Evolutionary conservation across 2,888 invertebrate species (phyloP).

Genomic region (Drosophila picticornis): DNA sequence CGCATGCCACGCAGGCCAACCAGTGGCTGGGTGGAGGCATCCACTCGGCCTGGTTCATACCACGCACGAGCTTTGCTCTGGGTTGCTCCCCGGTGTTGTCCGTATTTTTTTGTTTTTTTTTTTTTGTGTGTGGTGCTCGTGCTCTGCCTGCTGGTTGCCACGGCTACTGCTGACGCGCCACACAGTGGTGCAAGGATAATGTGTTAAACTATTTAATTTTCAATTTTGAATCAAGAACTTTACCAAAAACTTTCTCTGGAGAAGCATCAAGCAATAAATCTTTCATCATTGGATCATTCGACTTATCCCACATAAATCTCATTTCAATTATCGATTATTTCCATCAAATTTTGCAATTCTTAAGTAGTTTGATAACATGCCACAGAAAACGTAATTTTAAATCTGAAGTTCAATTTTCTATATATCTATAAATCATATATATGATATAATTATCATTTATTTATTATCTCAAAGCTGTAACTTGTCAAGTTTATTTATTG

Average conservation of each 20-base stretch:
- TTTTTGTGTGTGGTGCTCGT: conserved; percentile 7
- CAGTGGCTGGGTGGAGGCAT: conserved; percentile 1
- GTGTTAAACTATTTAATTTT: neutral
- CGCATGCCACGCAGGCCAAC: conserved; percentile 33
- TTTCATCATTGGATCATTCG: neutral
- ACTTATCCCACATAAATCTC: neutral
- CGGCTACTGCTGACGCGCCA: neutral
- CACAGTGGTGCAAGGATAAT: conserved; percentile 33
- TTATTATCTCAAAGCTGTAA: too few species aligned
- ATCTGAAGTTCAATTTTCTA: too few species aligned
- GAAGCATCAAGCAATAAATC: too few species aligned
- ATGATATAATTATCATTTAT: too few species aligned
- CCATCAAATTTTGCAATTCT: neutral
- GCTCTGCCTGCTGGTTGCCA: neutral
- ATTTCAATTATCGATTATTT: neutral
- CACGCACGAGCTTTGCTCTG: conserved; percentile 62
- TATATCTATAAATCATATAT: too few species aligned
- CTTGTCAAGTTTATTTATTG: neutral
- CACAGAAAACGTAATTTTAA: too few species aligned
- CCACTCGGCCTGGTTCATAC: conserved; percentile 37
- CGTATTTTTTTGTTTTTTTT: neutral
- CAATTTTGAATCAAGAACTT: neutral
- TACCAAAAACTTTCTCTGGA: neutral
- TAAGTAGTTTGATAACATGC: neutral
- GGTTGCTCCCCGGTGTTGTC: conserved; percentile 21